Conservation (phyloP, 2,113 vertebrate species). For the Paradoxurus hermaphroditus region DNA sequence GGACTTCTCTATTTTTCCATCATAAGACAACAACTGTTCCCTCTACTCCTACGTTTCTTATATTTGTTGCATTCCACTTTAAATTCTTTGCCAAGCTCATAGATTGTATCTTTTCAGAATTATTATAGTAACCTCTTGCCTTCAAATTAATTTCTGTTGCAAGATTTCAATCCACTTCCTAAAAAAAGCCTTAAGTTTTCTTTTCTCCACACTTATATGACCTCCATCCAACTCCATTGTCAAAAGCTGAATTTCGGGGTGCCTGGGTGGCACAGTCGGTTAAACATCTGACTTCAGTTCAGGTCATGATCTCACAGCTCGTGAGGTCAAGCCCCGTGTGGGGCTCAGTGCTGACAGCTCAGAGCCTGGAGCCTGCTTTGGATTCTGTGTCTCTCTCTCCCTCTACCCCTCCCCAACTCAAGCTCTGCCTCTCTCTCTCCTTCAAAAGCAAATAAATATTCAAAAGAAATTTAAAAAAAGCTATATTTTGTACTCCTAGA, state of each 20-base stretch:
- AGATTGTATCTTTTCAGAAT: not conserved
- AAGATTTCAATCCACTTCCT: not conserved
- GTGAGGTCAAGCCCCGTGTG: too few species aligned
- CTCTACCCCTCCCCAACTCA: too few species aligned
- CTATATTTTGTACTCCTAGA: not conserved
- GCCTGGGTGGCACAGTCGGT: too few species aligned
- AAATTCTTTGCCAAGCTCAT: not conserved
- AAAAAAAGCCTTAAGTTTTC: not conserved
- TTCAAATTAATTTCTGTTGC: not conserved
- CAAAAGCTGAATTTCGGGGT: not conserved
- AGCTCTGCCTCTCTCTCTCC: too few species aligned
- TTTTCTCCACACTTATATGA: not conserved
- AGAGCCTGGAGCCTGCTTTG: too few species aligned
- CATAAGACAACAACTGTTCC: not conserved
- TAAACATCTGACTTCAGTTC: too few species aligned
- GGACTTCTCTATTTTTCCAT: not conserved
- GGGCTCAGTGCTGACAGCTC: too few species aligned
- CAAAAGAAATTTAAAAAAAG: too few species aligned
- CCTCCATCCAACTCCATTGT: not conserved
- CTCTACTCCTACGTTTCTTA: not conserved
- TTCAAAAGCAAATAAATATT: too few species aligned
- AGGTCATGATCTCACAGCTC: too few species aligned
- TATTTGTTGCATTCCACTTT: not conserved
- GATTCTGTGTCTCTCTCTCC: too few species aligned
- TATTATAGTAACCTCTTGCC: not conserved